Conservation (phyloP, 1,140 invertebrate genomes). For the Phthorimaea operculella region DNA sequence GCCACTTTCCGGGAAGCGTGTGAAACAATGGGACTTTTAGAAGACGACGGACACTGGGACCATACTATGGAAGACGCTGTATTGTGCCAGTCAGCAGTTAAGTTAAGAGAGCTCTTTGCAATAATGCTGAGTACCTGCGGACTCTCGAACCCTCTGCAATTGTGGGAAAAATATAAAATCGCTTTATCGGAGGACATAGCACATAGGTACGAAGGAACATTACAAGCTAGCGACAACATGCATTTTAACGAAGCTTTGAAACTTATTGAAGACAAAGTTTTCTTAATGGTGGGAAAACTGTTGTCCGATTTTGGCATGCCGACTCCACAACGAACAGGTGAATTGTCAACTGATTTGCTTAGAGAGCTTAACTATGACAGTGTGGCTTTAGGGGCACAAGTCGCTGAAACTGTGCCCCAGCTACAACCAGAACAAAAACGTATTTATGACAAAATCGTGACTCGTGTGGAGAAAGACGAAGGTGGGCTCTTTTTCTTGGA, state of each 20-base stretch:
- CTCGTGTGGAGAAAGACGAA: conserved; percentile 15
- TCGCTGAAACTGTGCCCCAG: conserved; percentile 20
- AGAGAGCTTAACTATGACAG: conserved; percentile 25
- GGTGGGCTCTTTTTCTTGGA: conserved; percentile 24
- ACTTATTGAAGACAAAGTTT: conserved; percentile 28
- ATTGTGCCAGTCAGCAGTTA: conserved; percentile 19
- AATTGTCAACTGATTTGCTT: conserved; percentile 31
- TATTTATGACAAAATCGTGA: conserved; percentile 17
- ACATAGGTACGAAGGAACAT: conserved; percentile 22
- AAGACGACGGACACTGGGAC: conserved; percentile 33
- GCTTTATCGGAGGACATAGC: conserved; percentile 31
- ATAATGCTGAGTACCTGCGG: conserved; percentile 29
- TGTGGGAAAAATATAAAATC: conserved; percentile 31
- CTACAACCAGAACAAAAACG: conserved; percentile 22
- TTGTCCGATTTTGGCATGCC: conserved; percentile 31
- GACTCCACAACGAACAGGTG: conserved; percentile 21
- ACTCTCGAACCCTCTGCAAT: conserved; percentile 27
- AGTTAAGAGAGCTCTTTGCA: conserved; percentile 29
- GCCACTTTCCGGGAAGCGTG: conserved; percentile 26
- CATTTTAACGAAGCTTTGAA: conserved; percentile 25
- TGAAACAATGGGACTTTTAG: conserved; percentile 23
- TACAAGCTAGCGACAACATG: conserved; percentile 24
- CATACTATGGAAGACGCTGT: conserved; percentile 27
- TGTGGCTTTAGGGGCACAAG: conserved; percentile 20
- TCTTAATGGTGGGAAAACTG: conserved; percentile 24